phyloP scores from a whole-genome alignment of 2,797 vertebrate species.

The Rhabdophis nuchalis region DNA sequence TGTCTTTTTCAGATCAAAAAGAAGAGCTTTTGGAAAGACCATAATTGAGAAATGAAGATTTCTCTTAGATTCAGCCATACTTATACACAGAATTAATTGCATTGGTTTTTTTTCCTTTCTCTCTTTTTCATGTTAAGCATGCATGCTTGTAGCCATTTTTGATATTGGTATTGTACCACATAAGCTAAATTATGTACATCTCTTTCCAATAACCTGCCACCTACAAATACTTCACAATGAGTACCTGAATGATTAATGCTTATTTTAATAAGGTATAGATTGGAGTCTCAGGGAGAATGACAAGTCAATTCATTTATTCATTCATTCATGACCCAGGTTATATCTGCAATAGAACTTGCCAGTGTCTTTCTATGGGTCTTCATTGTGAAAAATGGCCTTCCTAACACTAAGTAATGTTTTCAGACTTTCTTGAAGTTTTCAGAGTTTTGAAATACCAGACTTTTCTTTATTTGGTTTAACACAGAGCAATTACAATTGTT shows the following conservation, averaged over 20 bases:
- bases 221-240: slow-evolving; percentile 10
- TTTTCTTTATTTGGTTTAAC: background rate
- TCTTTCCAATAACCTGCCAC: background rate
- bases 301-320: slow-evolving; percentile 1
- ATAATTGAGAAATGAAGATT: background rate
- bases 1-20: background rate
- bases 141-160: background rate
- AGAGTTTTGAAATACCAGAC: background rate
- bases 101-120: background rate
- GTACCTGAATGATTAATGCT: background rate
- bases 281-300: background rate
- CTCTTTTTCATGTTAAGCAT: background rate
- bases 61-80: background rate
- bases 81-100: background rate
- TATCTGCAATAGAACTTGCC: background rate
- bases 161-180: background rate
- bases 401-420: background rate
- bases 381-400: background rate
- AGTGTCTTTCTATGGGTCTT: background rate
- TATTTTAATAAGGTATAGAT: slow-evolving; percentile 23
- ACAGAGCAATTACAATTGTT: background rate
- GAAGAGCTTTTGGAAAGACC: background rate
- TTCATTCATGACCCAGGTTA: background rate
- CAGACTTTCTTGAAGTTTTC: background rate
- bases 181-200: background rate